These are phyloP conservation scores for Blastobasis adustella DNA, from an alignment of 2,888 invertebrate genomes.

Conservation along the genomic window DNA sequence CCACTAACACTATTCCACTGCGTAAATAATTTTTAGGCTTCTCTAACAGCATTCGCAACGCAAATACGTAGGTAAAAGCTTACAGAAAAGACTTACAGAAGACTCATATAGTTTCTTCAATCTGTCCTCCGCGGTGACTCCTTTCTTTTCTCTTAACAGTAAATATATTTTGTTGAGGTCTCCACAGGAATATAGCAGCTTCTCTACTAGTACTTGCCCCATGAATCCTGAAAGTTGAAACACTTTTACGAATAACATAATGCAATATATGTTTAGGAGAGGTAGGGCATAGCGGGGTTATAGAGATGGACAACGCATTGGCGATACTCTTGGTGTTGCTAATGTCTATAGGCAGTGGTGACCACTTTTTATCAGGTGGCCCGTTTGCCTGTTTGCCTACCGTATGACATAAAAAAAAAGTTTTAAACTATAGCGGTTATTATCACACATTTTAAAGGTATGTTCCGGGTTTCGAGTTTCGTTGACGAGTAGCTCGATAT, in stretches of 20 bases:
- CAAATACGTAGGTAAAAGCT: constrained; percentile 1
- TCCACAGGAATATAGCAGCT: constrained; percentile 87
- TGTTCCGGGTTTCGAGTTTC: too few species aligned
- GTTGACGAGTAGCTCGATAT: too few species aligned
- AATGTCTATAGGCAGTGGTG: background rate
- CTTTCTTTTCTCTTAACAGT: constrained; percentile 83
- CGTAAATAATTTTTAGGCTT: background rate
- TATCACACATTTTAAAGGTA: too few species aligned
- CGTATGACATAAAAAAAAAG: background rate
- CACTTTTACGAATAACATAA: background rate
- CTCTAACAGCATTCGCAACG: background rate
- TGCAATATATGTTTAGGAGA: too few species aligned
- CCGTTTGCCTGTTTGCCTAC: background rate
- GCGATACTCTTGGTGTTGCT: background rate
- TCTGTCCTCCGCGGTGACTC: constrained; percentile 77
- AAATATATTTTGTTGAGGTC: constrained; percentile 84
- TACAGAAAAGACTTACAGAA: constrained; percentile 27
- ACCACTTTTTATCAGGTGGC: too few species aligned
- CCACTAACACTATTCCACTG: background rate
- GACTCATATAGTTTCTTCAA: constrained; percentile 66
- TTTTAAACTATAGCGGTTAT: too few species aligned
- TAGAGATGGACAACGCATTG: background rate
- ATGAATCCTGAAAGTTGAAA: constrained; percentile 80
- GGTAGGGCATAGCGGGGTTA: too few species aligned
- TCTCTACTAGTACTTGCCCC: constrained; percentile 93